Base-by-base conservation (phyloP, 1,140 invertebrate species). In the Achroia grisella region DNA sequence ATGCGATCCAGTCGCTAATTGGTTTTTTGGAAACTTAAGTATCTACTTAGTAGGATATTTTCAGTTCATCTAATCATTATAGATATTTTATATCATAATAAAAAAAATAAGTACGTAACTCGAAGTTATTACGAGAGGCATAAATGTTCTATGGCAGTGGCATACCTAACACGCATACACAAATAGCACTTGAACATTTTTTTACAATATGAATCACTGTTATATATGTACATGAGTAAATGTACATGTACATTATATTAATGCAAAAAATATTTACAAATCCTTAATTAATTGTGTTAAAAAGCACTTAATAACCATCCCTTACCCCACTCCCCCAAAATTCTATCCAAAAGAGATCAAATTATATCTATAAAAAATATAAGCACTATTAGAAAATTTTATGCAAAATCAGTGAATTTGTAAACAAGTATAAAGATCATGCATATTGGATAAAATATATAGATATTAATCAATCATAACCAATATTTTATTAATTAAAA, bases 251-350 rank as follows among this genome's bases (percentile, higher is more conserved):
- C 55, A 58, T 52, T 77, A 69, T 71, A 66, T 70, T 69, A 75
- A 71, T 65, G 72, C 72, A 80, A 81, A 80, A 79, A 70, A 75
- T 84, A 84, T 84, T 80, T 84, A 84, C 80, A 84, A 53, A 56
- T 58, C 55, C 64, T 65, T 58, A 66, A 61, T 60, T 69, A 70
- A n/a, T n/a, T 56, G 56, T 57, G 48, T 64, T 60, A 72, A 76
- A 78, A 75, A 81, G 77, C 77, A 73, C 74, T 75, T 81, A 78
- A 57, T 51, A 67, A 58, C 63, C 62, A 63, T 48, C 57, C 62
- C 52, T 50, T 48, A 54, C 54, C 57, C 64, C 44, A 52, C 61
- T 54, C 54, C 27, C 47, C 52, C 36, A 41, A 42, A 40, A 59
- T 35, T 39, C 57, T 62, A 58, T 54, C 52, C 47, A 49, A 59